Base-by-base conservation (phyloP, 92 coral and sea anemone genomes). In the Pocillopora meandrina region DNA sequence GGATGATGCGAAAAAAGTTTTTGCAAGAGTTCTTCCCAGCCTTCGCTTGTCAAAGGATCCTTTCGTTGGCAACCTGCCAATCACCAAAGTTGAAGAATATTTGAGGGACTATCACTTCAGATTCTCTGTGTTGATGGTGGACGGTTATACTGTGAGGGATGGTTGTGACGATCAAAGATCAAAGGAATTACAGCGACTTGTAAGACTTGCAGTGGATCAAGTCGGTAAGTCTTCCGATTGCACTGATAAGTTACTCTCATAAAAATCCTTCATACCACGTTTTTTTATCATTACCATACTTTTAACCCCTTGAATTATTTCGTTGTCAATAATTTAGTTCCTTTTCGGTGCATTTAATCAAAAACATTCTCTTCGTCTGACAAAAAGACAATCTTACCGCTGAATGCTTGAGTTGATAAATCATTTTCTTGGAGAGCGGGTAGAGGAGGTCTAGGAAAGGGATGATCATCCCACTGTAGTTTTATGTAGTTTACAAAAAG, bases 121-220 rank as follows among this genome's bases (percentile, higher is more conserved):
- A 52, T 7, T 18, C 36, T 73, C 80, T 14, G 80, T 83, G 36
- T 5, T 83, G 52, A 61, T 74, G 47, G 65, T 63, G 20, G 87
- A 83, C 33, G 85, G 16, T 47, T 35, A 21, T 18, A 74, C 56
- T 2, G 57, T 83, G 18, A n/a, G 10, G 14, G 62, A 47, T 20
- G 79, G 49, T 7, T 17, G 12, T 20, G 70, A 19, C n/a, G 13
- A 75, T 33, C 61, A 47, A 14, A 42, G 49, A 42, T 42, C 49
- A 42, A 42, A 7, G 49, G 49, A 73, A 36, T 72, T 34, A 52
- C 7, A 15, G 10, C 19, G 3, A 26, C 87, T 83, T 20, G 61
- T 83, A 1, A 4, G 74, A 83, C 49, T 56, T 20, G 87, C 87
- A 10, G 72, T 10, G 49, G 16, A 9, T 7, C 9, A 49, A 17